Evolutionary conservation across 2,113 vertebrate genomes (phyloP).

Genomic region (Laterallus jamaicensis): DNA sequence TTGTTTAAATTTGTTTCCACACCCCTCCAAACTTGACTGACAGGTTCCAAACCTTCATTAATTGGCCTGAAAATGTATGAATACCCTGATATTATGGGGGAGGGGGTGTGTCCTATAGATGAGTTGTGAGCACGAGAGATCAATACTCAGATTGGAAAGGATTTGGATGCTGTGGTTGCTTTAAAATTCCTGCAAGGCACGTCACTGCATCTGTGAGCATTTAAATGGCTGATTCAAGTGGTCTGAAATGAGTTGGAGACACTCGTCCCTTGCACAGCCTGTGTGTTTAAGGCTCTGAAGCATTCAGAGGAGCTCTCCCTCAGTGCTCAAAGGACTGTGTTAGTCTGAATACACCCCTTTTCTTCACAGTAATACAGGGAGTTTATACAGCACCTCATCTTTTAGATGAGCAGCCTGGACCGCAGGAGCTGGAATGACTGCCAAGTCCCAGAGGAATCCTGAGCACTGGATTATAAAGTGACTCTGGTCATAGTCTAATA

Average conservation of each 20-base stretch:
- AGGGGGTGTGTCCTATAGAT: background rate
- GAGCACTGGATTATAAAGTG: background rate
- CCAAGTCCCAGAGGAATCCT: background rate
- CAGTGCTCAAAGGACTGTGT: background rate
- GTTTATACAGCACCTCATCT: background rate
- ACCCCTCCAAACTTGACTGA: conserved; percentile 58
- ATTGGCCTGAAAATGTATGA: conserved; percentile 9
- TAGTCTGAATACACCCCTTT: background rate
- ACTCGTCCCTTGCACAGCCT: background rate
- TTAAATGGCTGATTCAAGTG: conserved; percentile 20
- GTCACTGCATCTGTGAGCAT: background rate
- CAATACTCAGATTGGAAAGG: conserved; percentile 15
- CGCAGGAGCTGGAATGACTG: background rate
- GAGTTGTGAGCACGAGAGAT: background rate
- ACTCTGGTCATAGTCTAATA: background rate
- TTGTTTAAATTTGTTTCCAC: conserved; percentile 31
- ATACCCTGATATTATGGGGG: background rate
- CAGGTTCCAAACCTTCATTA: conserved; percentile 47
- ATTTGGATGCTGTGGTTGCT: background rate
- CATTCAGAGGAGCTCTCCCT: background rate
- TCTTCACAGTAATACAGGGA: background rate
- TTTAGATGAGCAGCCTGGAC: background rate
- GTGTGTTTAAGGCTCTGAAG: background rate
- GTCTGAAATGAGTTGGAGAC: background rate
- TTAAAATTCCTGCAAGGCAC: conserved; percentile 27